phyloP scores from a whole-genome alignment of 2,797 vertebrate genomes.

The Urophycis tenuis region DNA sequence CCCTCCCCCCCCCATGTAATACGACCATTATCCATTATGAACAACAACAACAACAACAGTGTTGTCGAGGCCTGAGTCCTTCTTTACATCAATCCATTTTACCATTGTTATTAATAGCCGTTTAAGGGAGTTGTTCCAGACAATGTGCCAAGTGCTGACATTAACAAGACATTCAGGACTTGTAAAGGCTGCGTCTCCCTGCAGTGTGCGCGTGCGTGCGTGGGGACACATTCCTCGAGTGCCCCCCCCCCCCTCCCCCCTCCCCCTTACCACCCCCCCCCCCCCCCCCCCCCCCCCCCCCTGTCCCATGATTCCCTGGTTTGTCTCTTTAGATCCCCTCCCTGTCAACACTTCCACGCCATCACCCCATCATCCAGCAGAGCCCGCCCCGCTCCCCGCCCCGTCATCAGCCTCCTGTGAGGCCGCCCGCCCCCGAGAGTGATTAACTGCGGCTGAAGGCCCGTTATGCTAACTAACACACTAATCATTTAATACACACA shows the following conservation, averaged over 20 bases:
- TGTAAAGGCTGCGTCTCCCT: constrained; percentile 63
- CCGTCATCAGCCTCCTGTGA: constrained; percentile 60
- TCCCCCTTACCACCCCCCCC: constrained; percentile 29
- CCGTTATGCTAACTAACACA: constrained; percentile 74
- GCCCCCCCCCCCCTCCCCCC: constrained; percentile 40
- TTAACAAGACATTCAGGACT: constrained; percentile 62
- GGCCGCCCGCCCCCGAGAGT: constrained; percentile 71
- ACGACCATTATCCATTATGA: constrained; percentile 25
- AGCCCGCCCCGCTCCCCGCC: constrained; percentile 31
- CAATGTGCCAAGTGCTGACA: constrained; percentile 61
- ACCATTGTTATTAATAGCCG: constrained; percentile 61
- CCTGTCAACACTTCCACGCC: constrained; percentile 46
- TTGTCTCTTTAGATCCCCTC: constrained; percentile 42
- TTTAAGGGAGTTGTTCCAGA: constrained; percentile 60
- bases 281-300: constrained; percentile 38
- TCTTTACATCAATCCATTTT: constrained; percentile 47
- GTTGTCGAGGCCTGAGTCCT: constrained; percentile 47
- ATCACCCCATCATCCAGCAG: constrained; percentile 43
- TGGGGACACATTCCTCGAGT: constrained; percentile 49
- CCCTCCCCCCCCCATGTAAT: too few species aligned
- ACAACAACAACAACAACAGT: constrained; percentile 45
- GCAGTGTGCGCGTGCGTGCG: constrained; percentile 40
- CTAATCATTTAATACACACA: constrained; percentile 78
- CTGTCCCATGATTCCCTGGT: constrained; percentile 19
- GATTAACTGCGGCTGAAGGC: constrained; percentile 74